phyloP scores from a whole-genome alignment of 2,888 invertebrate genomes.

The Trachelus iudaicus region DNA sequence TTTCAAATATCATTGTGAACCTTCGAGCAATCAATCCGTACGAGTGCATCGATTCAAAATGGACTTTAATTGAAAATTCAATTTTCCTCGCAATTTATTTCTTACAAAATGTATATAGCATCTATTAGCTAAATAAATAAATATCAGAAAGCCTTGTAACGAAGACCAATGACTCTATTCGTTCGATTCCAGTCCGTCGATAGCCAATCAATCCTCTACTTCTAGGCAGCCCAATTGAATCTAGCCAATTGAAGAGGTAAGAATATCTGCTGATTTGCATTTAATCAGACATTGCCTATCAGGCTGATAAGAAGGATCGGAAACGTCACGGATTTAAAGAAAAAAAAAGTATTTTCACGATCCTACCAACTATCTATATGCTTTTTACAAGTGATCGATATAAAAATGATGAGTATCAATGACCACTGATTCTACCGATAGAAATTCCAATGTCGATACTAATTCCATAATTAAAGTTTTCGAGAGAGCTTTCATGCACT shows the following conservation, averaged over 20 bases:
- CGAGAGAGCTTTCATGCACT: not conserved
- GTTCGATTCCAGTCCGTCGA: not conserved
- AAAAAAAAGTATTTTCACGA: not conserved
- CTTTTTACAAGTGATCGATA: not conserved
- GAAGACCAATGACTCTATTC: not conserved
- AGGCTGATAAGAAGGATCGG: not conserved
- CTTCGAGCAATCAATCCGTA: not conserved
- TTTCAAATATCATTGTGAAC: not conserved
- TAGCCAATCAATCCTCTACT: not conserved
- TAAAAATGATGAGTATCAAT: not conserved
- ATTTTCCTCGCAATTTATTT: not conserved
- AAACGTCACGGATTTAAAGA: not conserved
- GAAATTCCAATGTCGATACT: not conserved
- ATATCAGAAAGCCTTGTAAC: not conserved
- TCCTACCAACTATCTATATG: not conserved
- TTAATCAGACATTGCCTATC: not conserved
- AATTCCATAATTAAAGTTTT: not conserved
- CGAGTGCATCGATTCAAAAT: not conserved
- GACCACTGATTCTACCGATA: not conserved
- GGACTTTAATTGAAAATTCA: not conserved
- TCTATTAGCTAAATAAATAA: not conserved
- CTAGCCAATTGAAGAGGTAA: not conserved
- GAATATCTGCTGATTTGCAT: not conserved
- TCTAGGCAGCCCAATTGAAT: not conserved
- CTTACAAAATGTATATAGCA: not conserved